These are phyloP conservation scores for Pavo muticus DNA, from an alignment of 2,113 vertebrate genomes.

Conservation along the genomic window DNA sequence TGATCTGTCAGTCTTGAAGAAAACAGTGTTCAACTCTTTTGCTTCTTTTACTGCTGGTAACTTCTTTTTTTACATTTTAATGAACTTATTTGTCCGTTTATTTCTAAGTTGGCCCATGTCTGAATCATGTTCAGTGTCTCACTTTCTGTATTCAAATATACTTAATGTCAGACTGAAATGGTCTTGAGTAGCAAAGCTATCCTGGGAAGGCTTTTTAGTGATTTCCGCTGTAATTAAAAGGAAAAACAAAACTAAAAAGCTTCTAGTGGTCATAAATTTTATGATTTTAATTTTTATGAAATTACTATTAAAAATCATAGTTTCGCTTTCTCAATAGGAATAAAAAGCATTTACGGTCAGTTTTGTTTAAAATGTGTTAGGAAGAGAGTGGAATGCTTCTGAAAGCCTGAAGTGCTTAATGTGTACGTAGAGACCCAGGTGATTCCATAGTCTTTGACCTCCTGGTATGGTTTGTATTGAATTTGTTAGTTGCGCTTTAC, in stretches of 20 bases:
- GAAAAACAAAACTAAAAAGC: not conserved
- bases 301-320: not conserved
- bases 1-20: not conserved
- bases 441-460: not conserved
- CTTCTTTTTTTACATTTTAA: not conserved
- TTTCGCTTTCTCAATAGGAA: not conserved
- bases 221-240: not conserved
- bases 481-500: constrained; percentile 86
- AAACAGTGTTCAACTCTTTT: not conserved
- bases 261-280: not conserved
- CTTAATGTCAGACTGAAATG: not conserved
- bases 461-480: not conserved
- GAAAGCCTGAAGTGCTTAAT: not conserved
- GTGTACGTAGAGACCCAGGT: not conserved
- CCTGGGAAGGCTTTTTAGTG: not conserved
- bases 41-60: not conserved
- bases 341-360: not conserved
- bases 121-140: not conserved
- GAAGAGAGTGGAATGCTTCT: not conserved
- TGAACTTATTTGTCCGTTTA: not conserved
- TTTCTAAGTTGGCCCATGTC: not conserved
- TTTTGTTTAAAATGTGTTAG: not conserved
- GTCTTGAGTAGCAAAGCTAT: not conserved
- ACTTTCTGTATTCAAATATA: not conserved
- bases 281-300: not conserved